Percentiles rank a stretch among this genome's conserved stretches.
Conservation (phyloP, 1,140 invertebrate species). For the Paracyclopina nana region DNA sequence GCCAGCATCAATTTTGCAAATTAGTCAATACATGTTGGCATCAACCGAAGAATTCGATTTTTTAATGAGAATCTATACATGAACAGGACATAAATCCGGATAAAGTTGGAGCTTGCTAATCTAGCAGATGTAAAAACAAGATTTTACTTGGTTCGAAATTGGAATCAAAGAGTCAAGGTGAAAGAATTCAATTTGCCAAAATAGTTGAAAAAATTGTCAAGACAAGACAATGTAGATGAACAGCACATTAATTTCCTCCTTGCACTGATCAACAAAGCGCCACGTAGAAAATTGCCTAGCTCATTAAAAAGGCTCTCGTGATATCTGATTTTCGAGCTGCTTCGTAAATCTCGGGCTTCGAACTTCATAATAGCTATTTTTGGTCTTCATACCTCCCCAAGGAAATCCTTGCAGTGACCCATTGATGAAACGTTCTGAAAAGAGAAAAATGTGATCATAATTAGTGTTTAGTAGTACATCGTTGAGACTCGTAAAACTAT, state of each 20-base stretch:
- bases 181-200: too few species aligned
- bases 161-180: too few species aligned
- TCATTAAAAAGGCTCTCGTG: neutral
- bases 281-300: neutral
- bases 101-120: too few species aligned
- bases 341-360: neutral
- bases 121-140: too few species aligned
- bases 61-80: too few species aligned
- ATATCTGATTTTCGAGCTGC: neutral
- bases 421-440: conserved; percentile 17
- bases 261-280: neutral
- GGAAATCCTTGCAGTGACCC: conserved; percentile 17
- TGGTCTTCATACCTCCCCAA: conserved; percentile 14
- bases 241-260: neutral
- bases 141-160: too few species aligned
- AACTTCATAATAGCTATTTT: neutral
- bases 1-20: too few species aligned
- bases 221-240: neutral
- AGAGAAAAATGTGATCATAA: neutral
- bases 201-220: neutral
- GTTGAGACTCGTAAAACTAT: neutral
- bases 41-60: too few species aligned
- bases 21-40: too few species aligned
- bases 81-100: too few species aligned
- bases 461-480: neutral